phyloP scores from a whole-genome alignment of 2,888 invertebrate genomes.

The Drosophila paranaensis region DNA sequence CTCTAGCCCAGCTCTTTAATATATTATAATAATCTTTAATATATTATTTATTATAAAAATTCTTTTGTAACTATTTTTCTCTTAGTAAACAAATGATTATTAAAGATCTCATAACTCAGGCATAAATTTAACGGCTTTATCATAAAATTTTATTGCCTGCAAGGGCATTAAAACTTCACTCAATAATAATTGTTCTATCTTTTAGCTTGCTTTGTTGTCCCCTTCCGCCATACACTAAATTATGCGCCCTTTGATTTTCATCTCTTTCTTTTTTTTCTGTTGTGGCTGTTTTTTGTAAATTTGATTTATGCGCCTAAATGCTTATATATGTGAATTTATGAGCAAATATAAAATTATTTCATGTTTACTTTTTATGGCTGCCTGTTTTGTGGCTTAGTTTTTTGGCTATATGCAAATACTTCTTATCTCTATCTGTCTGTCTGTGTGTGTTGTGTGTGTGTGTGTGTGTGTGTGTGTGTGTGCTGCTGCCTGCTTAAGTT shows the following conservation, averaged over 20 bases:
- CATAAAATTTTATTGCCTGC: not conserved
- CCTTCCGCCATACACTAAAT: conserved; percentile 52
- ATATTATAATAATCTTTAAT: not conserved
- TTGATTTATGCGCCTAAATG: conserved; percentile 63
- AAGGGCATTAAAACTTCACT: conserved; percentile 17
- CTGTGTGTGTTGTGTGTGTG: too few relatives aligned
- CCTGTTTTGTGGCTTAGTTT: conserved; percentile 26
- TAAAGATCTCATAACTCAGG: not conserved
- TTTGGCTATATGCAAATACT: conserved; percentile 46
- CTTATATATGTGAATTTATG: conserved; percentile 30
- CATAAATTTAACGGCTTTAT: not conserved
- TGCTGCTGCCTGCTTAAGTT: conserved; percentile 50
- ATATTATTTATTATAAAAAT: not conserved
- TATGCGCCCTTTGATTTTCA: conserved; percentile 44
- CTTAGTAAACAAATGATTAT: not conserved
- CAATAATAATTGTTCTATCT: not conserved
- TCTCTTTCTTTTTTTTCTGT: conserved; percentile 7
- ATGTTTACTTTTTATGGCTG: conserved; percentile 49
- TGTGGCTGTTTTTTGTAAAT: conserved; percentile 20
- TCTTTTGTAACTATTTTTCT: not conserved
- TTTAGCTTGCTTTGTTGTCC: too few relatives aligned
- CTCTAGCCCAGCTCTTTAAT: not conserved
- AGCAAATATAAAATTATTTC: conserved; percentile 55
- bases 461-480: too few relatives aligned
- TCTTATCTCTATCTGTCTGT: conserved; percentile 18